These are phyloP conservation scores for Drosophila mayaguana DNA, from an alignment of 2,888 invertebrate genomes.

Conservation along the genomic window DNA sequence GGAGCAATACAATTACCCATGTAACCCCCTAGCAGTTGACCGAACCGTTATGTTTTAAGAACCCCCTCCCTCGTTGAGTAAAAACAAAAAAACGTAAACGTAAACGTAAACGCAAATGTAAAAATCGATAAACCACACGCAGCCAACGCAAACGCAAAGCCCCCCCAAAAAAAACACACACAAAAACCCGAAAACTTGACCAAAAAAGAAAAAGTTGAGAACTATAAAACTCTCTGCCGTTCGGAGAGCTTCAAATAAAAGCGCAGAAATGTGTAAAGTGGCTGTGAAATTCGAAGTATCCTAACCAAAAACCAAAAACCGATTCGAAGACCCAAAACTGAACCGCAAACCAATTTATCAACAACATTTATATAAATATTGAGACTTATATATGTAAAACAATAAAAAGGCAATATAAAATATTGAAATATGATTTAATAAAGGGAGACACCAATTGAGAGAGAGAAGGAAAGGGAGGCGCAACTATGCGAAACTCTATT, in stretches of 20 bases:
- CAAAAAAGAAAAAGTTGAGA: conserved; percentile 47
- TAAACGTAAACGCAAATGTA: conserved; percentile 76
- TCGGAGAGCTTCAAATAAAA: conserved; percentile 47
- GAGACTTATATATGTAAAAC: conserved; percentile 4
- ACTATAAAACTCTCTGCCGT: conserved; percentile 27
- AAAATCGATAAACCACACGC: conserved; percentile 80
- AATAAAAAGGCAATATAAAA: conserved; percentile 56
- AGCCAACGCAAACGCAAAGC: conserved; percentile 71
- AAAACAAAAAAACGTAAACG: conserved; percentile 68
- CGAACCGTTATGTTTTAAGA: conserved; percentile 71
- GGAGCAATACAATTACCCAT: conserved; percentile 59
- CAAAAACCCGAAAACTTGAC: conserved; percentile 63
- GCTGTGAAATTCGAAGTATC: conserved; percentile 76
- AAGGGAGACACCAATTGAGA: conserved; percentile 9
- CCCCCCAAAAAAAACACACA: conserved; percentile 16
- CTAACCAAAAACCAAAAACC: conserved; percentile 55
- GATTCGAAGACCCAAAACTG: conserved; percentile 26
- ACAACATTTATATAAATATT: conserved; percentile 17
- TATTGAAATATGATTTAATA: conserved; percentile 49
- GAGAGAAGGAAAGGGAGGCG: conserved; percentile 26
- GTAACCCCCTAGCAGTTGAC: conserved; percentile 48
- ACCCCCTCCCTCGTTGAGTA: conserved; percentile 56
- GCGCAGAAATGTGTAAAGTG: conserved; percentile 74
- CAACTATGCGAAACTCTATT: conserved; percentile 58
- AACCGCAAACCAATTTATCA: conserved; percentile 51